Conservation (phyloP, 2,113 vertebrate genomes). For the Rhagologus leucostigma region DNA sequence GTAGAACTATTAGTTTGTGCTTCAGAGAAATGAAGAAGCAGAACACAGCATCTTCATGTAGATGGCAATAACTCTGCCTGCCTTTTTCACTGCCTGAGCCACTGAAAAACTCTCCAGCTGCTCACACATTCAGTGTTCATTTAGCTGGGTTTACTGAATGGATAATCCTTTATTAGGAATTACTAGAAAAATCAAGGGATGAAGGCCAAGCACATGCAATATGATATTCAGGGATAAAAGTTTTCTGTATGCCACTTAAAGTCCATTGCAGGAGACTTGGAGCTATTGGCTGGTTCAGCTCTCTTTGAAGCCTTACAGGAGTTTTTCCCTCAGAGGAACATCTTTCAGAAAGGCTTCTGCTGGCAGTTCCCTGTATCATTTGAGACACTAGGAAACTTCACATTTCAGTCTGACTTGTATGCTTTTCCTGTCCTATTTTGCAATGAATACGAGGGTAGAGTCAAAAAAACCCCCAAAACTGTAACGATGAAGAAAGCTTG, state of each 20-base stretch:
- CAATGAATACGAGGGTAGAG: neutral
- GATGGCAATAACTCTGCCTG: neutral
- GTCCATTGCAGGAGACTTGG: neutral
- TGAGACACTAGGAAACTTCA: neutral
- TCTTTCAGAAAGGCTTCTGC: neutral
- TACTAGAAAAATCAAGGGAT: neutral
- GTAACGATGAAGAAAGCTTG: neutral
- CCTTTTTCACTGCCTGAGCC: too few relatives aligned
- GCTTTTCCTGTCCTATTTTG: neutral
- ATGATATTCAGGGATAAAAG: neutral
- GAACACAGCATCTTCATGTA: neutral
- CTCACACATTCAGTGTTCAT: neutral
- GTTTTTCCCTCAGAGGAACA: neutral
- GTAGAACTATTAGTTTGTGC: neutral
- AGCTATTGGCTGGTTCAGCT: neutral
- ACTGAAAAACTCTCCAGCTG: neutral
- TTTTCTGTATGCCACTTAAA: neutral
- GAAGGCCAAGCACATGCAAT: neutral
- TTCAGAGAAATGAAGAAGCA: neutral
- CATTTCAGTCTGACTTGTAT: neutral
- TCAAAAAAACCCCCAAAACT: neutral
- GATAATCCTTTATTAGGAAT: neutral
- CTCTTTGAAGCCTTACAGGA: neutral
- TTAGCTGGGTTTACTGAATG: neutral
- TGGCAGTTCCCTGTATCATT: neutral